Percentiles rank a stretch among this genome's conserved stretches.
Conservation (phyloP, 2,113 vertebrate genomes). For the Neopipo cinnamomea region DNA sequence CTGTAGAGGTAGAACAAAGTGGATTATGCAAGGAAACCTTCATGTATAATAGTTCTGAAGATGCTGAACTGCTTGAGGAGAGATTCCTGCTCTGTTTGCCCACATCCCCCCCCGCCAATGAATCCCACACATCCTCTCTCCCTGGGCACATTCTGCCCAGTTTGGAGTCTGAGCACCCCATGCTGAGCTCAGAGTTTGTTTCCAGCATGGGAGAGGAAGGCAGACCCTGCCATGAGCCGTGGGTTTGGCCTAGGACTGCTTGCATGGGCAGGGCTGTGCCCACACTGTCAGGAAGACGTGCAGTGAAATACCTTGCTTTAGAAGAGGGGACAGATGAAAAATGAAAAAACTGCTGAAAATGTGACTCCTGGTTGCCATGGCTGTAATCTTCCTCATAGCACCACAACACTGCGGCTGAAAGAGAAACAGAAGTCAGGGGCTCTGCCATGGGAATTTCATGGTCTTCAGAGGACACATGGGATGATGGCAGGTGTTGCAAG, state of each 20-base stretch:
- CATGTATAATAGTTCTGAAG: background rate
- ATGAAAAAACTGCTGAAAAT: background rate
- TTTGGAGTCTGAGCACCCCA: background rate
- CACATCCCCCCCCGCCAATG: background rate
- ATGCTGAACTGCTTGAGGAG: background rate
- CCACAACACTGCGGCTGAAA: accelerated
- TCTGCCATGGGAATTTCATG: background rate
- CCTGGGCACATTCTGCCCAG: background rate
- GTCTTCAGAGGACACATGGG: background rate
- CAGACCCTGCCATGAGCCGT: accelerated
- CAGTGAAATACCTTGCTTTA: background rate
- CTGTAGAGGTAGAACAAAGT: background rate
- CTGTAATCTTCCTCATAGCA: background rate
- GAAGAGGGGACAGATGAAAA: background rate
- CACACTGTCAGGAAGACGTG: accelerated
- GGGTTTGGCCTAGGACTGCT: background rate
- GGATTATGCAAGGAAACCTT: background rate
- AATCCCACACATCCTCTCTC: background rate
- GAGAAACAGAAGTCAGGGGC: background rate
- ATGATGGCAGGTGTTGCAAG: background rate
- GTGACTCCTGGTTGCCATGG: background rate
- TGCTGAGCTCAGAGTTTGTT: background rate
- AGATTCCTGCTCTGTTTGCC: accelerated
- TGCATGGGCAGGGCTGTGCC: background rate
- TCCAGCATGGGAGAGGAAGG: background rate